phyloP scores from a whole-genome alignment of 2,113 vertebrate species.

The Rynchops niger region DNA sequence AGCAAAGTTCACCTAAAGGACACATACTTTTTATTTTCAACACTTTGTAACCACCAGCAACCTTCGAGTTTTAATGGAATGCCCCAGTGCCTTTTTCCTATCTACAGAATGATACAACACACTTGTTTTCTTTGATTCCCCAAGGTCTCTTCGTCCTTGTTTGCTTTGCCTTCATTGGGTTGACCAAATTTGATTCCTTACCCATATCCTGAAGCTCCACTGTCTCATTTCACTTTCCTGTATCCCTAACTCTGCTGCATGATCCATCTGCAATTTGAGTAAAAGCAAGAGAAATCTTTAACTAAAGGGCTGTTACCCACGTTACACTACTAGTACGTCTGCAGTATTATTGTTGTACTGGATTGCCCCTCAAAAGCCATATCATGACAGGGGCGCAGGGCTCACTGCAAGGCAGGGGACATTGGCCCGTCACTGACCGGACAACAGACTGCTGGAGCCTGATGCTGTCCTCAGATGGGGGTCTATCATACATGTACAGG shows the following conservation, averaged over 20 bases:
- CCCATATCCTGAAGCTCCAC: background rate
- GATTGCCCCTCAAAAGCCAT: background rate
- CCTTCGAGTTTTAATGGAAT: background rate
- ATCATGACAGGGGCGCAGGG: accelerated
- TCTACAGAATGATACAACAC: background rate
- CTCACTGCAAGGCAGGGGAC: accelerated
- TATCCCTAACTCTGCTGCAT: background rate
- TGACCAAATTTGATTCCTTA: background rate
- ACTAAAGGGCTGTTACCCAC: accelerated
- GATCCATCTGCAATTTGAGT: background rate
- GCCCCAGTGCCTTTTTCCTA: background rate
- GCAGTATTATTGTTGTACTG: accelerated
- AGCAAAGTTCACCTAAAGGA: background rate
- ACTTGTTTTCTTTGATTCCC: background rate
- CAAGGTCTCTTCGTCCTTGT: background rate
- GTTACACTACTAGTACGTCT: accelerated
- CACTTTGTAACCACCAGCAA: background rate
- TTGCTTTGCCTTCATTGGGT: background rate
- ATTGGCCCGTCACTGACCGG: background rate
- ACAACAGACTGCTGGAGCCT: accelerated
- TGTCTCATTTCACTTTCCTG: background rate
- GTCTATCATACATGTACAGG: accelerated
- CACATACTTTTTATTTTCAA: background rate
- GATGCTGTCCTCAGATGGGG: background rate
- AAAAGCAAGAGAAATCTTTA: background rate